Conservation (phyloP, 1,140 invertebrate species). For the Philopotamus ludificatus region DNA sequence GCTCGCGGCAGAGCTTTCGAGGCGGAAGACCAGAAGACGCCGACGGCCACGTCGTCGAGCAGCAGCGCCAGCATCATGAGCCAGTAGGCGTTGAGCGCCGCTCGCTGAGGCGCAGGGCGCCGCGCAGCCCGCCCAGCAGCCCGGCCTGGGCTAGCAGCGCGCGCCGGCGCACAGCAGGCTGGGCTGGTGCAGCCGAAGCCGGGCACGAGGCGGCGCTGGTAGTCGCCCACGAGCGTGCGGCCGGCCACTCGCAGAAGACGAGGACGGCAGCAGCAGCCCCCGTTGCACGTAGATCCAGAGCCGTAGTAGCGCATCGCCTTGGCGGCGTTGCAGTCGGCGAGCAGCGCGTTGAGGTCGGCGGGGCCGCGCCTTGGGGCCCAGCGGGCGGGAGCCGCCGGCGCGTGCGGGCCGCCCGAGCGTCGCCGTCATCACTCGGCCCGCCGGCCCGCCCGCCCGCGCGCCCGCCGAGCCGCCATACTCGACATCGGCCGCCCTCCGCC, state of each 20-base stretch:
- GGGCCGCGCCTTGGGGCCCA: slow-evolving; percentile 45
- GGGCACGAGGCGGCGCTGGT: slow-evolving; percentile 67
- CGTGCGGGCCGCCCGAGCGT: slow-evolving; percentile 32
- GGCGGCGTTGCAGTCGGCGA: slow-evolving; percentile 40
- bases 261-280: too few relatives aligned
- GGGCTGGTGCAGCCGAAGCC: slow-evolving; percentile 75
- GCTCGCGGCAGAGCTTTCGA: slow-evolving; percentile 74
- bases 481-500: background rate
- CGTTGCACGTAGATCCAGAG: slow-evolving; percentile 91
- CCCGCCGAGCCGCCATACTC: slow-evolving; percentile 6
- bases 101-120: slow-evolving; percentile 71
- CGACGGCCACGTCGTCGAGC: slow-evolving; percentile 79
- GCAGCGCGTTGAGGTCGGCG: slow-evolving; percentile 35
- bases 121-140: slow-evolving; percentile 79
- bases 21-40: slow-evolving; percentile 83
- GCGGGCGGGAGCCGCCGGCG: slow-evolving; percentile 11
- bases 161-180: slow-evolving; percentile 79
- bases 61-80: slow-evolving; percentile 75
- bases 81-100: slow-evolving; percentile 84
- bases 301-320: slow-evolving; percentile 60
- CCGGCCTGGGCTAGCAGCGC: slow-evolving; percentile 72
- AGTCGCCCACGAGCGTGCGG: slow-evolving; percentile 68
- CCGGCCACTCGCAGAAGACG: slow-evolving; percentile 76
- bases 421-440: slow-evolving; percentile 32
- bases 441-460: background rate